Percentiles rank a stretch among this genome's conserved stretches.
These are phyloP conservation scores for Glandiceps talaboti DNA, from an alignment of 53 echinoderm and acorn worm genomes.

Conservation along the genomic window DNA sequence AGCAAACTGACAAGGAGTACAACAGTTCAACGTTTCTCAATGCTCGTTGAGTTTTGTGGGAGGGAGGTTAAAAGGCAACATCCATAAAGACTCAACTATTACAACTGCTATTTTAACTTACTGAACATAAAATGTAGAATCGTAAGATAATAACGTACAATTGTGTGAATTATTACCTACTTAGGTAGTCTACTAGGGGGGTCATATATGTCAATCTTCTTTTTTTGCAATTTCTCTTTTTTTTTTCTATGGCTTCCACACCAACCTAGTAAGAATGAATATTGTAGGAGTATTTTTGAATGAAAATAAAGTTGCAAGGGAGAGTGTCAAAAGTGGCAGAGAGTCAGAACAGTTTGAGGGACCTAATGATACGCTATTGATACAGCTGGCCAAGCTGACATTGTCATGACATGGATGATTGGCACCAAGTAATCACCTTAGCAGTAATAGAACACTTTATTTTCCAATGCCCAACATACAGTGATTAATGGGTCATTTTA, in stretches of 20 bases:
- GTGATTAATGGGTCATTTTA: neutral
- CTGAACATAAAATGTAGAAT: neutral
- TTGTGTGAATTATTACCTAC: neutral
- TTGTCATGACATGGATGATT: neutral
- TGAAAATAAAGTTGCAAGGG: neutral
- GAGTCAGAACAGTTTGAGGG: neutral
- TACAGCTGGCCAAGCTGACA: neutral
- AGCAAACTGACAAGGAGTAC: neutral
- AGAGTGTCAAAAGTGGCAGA: neutral
- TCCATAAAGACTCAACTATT: neutral
- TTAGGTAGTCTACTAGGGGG: neutral
- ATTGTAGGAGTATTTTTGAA: no score
- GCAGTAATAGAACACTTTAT: neutral
- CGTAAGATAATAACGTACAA: neutral
- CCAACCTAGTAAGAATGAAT: neutral
- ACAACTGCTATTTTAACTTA: neutral
- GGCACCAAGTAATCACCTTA: neutral
- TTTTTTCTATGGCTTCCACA: no score
- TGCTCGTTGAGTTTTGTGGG: neutral
- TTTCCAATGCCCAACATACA: neutral
- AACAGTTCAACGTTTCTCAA: neutral
- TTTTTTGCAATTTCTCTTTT: no score
- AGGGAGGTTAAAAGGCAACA: neutral
- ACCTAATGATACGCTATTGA: neutral
- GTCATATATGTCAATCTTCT: neutral